Conservation (phyloP, 2,113 vertebrate genomes). For the Chamaea fasciata region DNA sequence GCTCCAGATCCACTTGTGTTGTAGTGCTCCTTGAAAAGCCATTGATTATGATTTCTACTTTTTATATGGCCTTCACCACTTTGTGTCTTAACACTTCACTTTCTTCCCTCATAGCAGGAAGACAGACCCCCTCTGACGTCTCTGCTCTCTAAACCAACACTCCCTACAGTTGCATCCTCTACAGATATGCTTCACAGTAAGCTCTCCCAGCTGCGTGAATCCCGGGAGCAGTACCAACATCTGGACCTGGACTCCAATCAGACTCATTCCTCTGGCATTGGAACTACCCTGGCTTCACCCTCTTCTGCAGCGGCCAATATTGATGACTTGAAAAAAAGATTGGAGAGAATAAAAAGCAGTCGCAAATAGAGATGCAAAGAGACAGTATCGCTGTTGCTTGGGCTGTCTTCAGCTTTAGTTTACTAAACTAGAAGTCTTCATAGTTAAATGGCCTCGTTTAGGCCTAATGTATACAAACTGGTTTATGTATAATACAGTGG, state of each 20-base stretch:
- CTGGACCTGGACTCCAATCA: constrained; percentile 83
- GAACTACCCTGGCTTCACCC: constrained; percentile 77
- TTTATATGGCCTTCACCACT: not conserved
- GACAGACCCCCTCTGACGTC: constrained; percentile 84
- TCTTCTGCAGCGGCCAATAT: constrained; percentile 83
- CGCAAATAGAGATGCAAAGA: constrained; percentile 79
- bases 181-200: constrained; percentile 99
- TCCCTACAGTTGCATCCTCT: constrained; percentile 86
- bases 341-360: constrained; percentile 98
- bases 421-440: constrained; percentile 73
- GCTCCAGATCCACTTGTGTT: not conserved
- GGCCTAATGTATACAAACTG: constrained; percentile 73
- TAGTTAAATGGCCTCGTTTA: constrained; percentile 66
- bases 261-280: constrained; percentile 78
- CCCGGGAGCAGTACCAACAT: constrained; percentile 90
- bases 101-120: constrained; percentile 57
- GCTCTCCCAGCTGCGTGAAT: constrained; percentile 96
- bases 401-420: constrained; percentile 70
- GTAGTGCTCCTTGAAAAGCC: not conserved
- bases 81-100: not conserved
- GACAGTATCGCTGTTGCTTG: constrained; percentile 3
- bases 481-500: constrained; percentile 75
- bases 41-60: not conserved
- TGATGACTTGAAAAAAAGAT: constrained; percentile 98
- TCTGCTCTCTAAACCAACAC: constrained; percentile 87